A percentile compares a stretch with the other conserved stretches of the same genome.
These are phyloP conservation scores for Chitala chitala DNA, from an alignment of 2,113 vertebrate genomes.

Conservation along the genomic window DNA sequence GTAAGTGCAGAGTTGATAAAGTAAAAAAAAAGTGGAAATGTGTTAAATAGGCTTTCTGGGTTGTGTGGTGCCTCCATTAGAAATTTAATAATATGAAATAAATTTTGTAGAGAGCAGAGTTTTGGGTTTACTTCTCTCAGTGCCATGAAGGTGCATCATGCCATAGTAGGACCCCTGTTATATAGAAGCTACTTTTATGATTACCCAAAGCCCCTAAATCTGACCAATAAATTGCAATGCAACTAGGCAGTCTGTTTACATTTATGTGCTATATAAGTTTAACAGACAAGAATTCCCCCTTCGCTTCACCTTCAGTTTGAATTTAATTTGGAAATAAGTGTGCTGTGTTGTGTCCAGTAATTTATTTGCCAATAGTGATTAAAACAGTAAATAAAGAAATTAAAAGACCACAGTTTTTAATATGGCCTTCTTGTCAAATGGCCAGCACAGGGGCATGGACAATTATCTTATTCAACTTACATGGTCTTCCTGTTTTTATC, in stretches of 20 bases:
- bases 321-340: not conserved
- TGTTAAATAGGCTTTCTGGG: too few species aligned
- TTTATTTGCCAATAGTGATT: not conserved
- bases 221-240: not conserved
- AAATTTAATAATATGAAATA: too few species aligned
- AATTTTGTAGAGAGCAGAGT: too few species aligned
- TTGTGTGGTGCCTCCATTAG: too few species aligned
- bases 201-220: not conserved
- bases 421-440: conserved; percentile 14
- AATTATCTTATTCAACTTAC: conserved; percentile 22
- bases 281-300: not conserved
- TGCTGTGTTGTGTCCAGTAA: not conserved
- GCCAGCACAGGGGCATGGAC: conserved; percentile 9
- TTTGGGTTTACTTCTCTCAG: not conserved
- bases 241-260: too few species aligned
- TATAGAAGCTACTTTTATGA: too few species aligned
- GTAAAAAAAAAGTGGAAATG: too few species aligned
- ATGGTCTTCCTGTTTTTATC: too few species aligned
- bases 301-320: not conserved
- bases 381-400: conserved; percentile 1
- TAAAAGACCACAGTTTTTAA: not conserved
- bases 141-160: not conserved
- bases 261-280: not conserved
- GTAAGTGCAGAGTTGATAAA: too few species aligned
- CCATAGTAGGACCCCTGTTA: not conserved